A percentile compares a stretch with the other conserved stretches of the same genome.
Evolutionary conservation across 2,888 invertebrate species (phyloP).

Genomic region (Drosophila gaucha): DNA sequence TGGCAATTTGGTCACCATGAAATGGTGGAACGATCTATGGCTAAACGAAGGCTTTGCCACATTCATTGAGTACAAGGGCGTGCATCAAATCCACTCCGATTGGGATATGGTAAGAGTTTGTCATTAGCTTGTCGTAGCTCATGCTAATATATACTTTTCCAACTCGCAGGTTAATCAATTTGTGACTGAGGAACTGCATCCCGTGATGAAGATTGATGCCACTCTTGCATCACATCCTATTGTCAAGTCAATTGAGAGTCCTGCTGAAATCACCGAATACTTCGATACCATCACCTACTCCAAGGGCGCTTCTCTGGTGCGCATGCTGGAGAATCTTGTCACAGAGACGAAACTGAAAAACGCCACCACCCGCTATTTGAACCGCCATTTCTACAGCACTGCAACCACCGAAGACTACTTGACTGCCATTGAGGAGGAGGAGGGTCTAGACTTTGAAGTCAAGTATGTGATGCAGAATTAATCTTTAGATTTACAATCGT

Average conservation of each 20-base stretch:
- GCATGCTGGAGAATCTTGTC: constrained; percentile 95
- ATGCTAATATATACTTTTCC: neutral
- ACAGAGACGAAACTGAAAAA: constrained; percentile 88
- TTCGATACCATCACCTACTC: constrained; percentile 96
- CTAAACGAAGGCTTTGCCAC: constrained; percentile 97
- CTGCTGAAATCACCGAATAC: constrained; percentile 95
- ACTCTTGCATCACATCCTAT: constrained; percentile 95
- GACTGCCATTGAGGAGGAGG: constrained; percentile 86
- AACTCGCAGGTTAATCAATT: constrained; percentile 90
- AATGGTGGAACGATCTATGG: constrained; percentile 97
- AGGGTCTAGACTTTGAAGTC: constrained; percentile 85
- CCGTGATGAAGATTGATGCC: constrained; percentile 90
- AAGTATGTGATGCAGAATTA: constrained; percentile 68
- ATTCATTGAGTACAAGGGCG: constrained; percentile 93
- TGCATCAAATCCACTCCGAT: constrained; percentile 89
- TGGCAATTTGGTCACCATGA: constrained; percentile 95
- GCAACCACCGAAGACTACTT: constrained; percentile 93
- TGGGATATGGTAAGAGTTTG: constrained; percentile 90
- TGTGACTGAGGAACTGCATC: constrained; percentile 89
- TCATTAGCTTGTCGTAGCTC: too few species aligned
- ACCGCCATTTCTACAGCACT: constrained; percentile 89
- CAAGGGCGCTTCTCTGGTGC: constrained; percentile 95
- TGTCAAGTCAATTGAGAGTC: constrained; percentile 92
- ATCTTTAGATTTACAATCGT: too few species aligned
- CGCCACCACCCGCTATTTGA: constrained; percentile 91